Evolutionary conservation across 2,113 vertebrate species (phyloP).

Genomic region (Hippocampus abdominalis): DNA sequence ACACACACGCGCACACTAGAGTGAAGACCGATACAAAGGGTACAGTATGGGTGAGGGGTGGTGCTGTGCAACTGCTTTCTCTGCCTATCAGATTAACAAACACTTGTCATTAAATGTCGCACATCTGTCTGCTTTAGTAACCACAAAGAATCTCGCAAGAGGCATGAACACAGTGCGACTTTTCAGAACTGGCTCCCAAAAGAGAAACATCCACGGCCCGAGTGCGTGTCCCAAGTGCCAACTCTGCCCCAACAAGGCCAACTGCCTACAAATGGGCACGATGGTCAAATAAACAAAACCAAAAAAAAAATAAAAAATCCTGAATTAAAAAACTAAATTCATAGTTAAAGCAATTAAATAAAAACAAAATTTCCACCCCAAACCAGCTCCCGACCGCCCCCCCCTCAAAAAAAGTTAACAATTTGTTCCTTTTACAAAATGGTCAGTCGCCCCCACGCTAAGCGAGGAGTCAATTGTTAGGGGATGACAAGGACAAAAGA

Average conservation of each 20-base stretch:
- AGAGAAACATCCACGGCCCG: constrained; percentile 23
- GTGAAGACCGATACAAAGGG: constrained; percentile 26
- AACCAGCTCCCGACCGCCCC: background rate
- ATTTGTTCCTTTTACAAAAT: constrained; percentile 46
- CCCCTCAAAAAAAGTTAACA: constrained; percentile 27
- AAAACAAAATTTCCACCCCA: constrained; percentile 30
- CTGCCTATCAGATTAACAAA: constrained; percentile 35
- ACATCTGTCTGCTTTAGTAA: constrained; percentile 54
- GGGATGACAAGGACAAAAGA: constrained; percentile 36
- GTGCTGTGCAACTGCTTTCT: constrained; percentile 53
- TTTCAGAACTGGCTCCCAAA: constrained; percentile 35
- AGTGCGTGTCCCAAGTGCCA: constrained; percentile 46
- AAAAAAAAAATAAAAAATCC: constrained; percentile 30
- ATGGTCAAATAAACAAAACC: constrained; percentile 35
- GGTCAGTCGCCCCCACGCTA: constrained; percentile 57
- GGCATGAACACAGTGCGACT: constrained; percentile 68
- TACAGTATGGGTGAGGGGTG: constrained; percentile 48
- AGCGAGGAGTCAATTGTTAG: constrained; percentile 20
- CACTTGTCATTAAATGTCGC: constrained; percentile 31
- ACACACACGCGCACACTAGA: constrained; percentile 22
- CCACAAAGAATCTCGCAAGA: constrained; percentile 63
- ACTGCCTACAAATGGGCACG: constrained; percentile 41
- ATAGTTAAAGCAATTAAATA: constrained; percentile 66
- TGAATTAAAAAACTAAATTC: constrained; percentile 34
- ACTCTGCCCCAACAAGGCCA: constrained; percentile 43